Conservation (phyloP, 1,140 invertebrate species). For the Harlomillsia oculata region DNA sequence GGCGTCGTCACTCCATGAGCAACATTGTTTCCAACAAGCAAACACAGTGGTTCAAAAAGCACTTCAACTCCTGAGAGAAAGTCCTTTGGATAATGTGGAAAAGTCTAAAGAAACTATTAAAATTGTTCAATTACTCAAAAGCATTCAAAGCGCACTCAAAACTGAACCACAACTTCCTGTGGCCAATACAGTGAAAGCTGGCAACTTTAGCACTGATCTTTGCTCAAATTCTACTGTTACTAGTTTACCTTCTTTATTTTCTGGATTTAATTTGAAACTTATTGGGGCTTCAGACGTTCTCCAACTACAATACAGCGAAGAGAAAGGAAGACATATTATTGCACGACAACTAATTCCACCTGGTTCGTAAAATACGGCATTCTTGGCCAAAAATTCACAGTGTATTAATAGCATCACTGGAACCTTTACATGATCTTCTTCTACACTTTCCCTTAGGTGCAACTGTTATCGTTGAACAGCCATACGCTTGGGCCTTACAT, state of each 20-base stretch:
- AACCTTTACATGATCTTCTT: background rate
- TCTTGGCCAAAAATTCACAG: too few species aligned
- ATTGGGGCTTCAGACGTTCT: constrained; percentile 12
- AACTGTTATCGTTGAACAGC: constrained; percentile 43
- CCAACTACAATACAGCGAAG: constrained; percentile 9
- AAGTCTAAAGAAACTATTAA: constrained; percentile 24
- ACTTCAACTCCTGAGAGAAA: constrained; percentile 9
- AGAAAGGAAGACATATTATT: constrained; percentile 18
- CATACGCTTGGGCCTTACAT: constrained; percentile 43
- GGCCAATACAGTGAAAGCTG: background rate
- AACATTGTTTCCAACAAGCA: constrained; percentile 1
- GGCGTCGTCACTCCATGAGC: background rate
- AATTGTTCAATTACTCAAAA: constrained; percentile 20
- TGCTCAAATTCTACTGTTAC: background rate
- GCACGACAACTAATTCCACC: constrained; percentile 23
- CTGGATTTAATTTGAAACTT: background rate
- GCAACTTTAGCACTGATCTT: background rate
- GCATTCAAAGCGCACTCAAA: constrained; percentile 2
- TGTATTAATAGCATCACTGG: background rate
- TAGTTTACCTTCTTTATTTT: background rate
- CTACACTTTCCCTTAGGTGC: constrained; percentile 37
- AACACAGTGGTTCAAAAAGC: constrained; percentile 2
- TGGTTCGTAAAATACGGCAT: constrained; percentile 7
- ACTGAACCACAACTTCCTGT: background rate
- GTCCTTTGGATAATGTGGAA: background rate